Evolutionary conservation across 1,140 invertebrate species (phyloP).

Genomic region (Anthonomus grandis): DNA sequence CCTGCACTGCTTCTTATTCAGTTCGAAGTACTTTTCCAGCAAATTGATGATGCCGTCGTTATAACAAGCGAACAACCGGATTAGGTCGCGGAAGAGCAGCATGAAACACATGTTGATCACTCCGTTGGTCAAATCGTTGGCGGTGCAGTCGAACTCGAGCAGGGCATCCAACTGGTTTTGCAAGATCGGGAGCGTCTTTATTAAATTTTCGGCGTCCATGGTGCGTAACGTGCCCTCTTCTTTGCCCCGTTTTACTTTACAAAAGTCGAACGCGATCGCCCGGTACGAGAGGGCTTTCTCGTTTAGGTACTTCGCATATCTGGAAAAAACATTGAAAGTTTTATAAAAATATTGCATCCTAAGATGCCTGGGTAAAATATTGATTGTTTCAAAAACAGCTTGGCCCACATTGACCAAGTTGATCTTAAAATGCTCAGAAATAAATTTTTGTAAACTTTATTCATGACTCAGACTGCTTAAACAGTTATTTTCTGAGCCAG

Average conservation of each 20-base stretch:
- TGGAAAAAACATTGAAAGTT: too few relatives aligned
- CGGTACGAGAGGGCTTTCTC: constrained; percentile 98
- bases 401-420: too few relatives aligned
- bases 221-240: constrained; percentile 95
- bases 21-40: constrained; percentile 98
- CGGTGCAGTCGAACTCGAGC: constrained; percentile 96
- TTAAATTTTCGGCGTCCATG: constrained; percentile 95
- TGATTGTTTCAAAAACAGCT: too few relatives aligned
- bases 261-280: constrained; percentile 98
- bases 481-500: too few relatives aligned
- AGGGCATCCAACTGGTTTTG: constrained; percentile 94
- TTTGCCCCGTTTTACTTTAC: constrained; percentile 98
- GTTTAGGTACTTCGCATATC: constrained; percentile 99
- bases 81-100: constrained; percentile 97
- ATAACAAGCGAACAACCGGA: constrained; percentile 97
- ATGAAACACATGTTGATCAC: constrained; percentile 99
- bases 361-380: too few relatives aligned
- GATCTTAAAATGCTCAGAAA: too few relatives aligned
- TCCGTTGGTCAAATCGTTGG: constrained; percentile 96
- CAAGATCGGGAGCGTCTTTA: constrained; percentile 95
- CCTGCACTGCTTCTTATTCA: constrained; percentile 98
- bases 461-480: too few relatives aligned
- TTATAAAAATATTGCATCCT: too few relatives aligned
- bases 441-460: too few relatives aligned
- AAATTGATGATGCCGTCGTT: constrained; percentile 99